Evolutionary conservation across 2,797 vertebrate genomes (phyloP), one percentile per base, ranked within the genome.

Genomic region (Brachyrhaphis roseni): DNA sequence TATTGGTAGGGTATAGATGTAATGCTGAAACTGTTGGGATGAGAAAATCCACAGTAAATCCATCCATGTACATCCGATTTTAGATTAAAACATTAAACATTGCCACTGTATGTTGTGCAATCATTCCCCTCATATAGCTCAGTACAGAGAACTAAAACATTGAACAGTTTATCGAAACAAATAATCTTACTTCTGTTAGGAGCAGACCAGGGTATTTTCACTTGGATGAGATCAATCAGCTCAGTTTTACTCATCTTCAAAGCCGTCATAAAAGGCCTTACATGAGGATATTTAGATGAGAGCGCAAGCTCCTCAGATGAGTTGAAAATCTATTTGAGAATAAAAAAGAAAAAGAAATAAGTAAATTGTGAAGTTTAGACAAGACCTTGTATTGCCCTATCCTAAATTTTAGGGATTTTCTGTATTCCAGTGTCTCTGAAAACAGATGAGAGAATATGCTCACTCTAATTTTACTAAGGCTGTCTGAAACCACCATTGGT

Each of bases 161-260:
- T 73, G 5, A 43, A 28, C 51, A 47, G 66, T 43, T 74, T 0
- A 41, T 4, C 72, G 20, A 11, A 47, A 81, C 26, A 46, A 83
- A 76, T 1, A 6, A 3, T 18, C 81, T 82, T 87, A 98, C 98
- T 74, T 1, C 92, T 20, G 0, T 95, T 93, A 0, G 97, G 97
- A 66, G 95, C 75, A 4, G 97, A 96, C 98, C 98, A 98, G 0
- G 90, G 93, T 87, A 97, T 77, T 2, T 92, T 83, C 2, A 98
- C 86, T 2, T 1, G 5, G 18, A 86, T 75, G 23, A 99, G 93
- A 75, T 99, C 97, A 28, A 59, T 83, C 59, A 96, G 90, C 90
- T 98, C 97, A 1, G 73, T 26, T 0, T 79, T 0, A 0, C 96
- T 95, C n/a, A n/a, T 12, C 0, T 74, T 72, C 1, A 95, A 92